Percentiles rank a stretch among this genome's conserved stretches.
Conservation (phyloP, 2,113 vertebrate genomes). For the Octodon degus region DNA sequence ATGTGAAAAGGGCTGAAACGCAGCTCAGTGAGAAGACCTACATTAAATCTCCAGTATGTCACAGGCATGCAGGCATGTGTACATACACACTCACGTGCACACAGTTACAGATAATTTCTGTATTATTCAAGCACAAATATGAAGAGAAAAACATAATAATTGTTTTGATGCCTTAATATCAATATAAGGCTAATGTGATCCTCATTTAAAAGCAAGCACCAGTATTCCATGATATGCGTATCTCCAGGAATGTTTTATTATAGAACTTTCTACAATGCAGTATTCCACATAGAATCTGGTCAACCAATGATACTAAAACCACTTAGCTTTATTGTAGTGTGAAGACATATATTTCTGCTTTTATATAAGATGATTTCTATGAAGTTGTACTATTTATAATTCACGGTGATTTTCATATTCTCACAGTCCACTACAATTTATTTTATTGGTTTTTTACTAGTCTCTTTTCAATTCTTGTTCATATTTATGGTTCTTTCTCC, state of each 20-base stretch:
- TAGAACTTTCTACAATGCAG: slow-evolving; percentile 1
- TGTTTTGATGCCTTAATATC: neutral
- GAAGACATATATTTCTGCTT: slow-evolving; percentile 49
- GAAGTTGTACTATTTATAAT: slow-evolving; percentile 68
- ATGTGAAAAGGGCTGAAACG: neutral
- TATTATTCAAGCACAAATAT: neutral
- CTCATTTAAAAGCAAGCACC: neutral
- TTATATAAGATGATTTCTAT: slow-evolving; percentile 62
- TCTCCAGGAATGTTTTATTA: neutral
- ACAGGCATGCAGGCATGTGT: neutral
- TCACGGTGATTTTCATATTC: slow-evolving; percentile 71
- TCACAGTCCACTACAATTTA: slow-evolving; percentile 50
- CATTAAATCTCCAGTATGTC: neutral
- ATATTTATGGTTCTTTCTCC: slow-evolving; percentile 72
- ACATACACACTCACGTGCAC: neutral
- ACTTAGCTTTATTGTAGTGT: neutral
- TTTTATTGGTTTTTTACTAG: slow-evolving; percentile 76
- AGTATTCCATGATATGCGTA: neutral
- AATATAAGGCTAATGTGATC: slow-evolving; percentile 24
- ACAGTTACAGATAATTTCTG: neutral
- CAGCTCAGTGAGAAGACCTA: neutral
- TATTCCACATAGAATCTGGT: slow-evolving; percentile 21
- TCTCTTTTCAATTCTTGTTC: slow-evolving; percentile 60
- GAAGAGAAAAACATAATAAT: neutral
- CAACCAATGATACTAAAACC: slow-evolving; percentile 57